phyloP scores from a whole-genome alignment of 1,140 invertebrate genomes.

The Micrasema minimum region DNA sequence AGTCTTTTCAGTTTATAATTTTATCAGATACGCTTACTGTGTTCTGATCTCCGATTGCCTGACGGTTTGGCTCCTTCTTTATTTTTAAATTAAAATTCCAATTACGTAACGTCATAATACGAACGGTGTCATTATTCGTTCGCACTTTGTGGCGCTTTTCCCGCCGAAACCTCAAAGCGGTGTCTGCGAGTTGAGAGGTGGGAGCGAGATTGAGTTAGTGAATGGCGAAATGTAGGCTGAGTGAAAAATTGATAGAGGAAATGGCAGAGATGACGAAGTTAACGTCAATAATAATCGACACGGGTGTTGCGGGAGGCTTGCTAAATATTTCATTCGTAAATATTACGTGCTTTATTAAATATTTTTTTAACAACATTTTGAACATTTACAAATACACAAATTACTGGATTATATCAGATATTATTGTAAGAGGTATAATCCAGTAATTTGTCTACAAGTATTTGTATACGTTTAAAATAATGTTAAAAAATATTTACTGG shows the following conservation, averaged over 20 bases:
- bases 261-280: neutral
- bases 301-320: neutral
- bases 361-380: too few species aligned
- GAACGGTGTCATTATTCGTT: constrained; percentile 47
- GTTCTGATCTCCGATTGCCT: neutral
- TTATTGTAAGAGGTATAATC: too few species aligned
- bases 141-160: constrained; percentile 42
- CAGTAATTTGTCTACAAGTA: too few species aligned
- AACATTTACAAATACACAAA: too few species aligned
- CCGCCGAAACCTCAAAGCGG: constrained; percentile 36
- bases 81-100: constrained; percentile 54
- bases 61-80: constrained; percentile 35
- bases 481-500: too few species aligned
- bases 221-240: neutral
- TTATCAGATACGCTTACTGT: too few species aligned
- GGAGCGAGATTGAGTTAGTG: constrained; percentile 12
- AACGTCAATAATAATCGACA: constrained; percentile 1
- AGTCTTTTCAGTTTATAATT: too few species aligned
- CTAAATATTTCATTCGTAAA: too few species aligned
- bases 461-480: too few species aligned
- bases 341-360: too few species aligned
- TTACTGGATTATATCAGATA: too few species aligned
- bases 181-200: neutral
- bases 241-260: neutral
- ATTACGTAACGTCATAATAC: constrained; percentile 52